Evolutionary conservation across 2,797 vertebrate species (phyloP), one percentile per base, ranked within the genome.

Genomic region (Amniataba percoides): DNA sequence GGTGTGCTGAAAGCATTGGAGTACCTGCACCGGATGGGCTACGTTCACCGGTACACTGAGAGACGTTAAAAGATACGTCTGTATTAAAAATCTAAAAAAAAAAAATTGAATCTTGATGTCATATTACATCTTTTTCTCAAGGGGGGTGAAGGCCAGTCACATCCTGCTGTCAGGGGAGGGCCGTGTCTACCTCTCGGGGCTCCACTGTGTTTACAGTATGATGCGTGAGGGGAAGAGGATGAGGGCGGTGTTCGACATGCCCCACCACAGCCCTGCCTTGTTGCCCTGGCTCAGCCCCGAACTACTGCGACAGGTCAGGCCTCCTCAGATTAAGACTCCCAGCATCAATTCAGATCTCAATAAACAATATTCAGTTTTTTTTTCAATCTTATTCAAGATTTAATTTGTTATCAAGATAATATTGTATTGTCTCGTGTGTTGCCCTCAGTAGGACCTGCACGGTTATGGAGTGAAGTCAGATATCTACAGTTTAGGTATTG

Each of bases 261-360:
- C 98, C 40, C 95, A 96, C 21, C 97, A 98, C 94, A 98, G 97
- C 91, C 97, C 97, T 1, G 94, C 97, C 0, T 94, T 98, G 82
- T 95, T 99, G 92, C 98, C 98, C 80, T 99, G 98, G 98, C 96
- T 99, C 88, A 99, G 98, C 92, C 98, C 98, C 13, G 98, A 99
- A 86, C 95, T 99, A 25, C 96, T 99, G 87, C 96, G 97, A 91
- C 98, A 99, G 97, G 98, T 98, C 93, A 88, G 95, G 23, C 58
- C 57, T 49, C 27, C 1, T 10, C 12, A 3, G 11, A 45, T 15
- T 45, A 10, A 43, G n/a, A 39, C 27, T 31, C 27, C 27, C 27
- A 31, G 27, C 8, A 19, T 0, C 6, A 15, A 8, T 10, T 3
- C 31, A 58, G 19, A 39, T 49, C n/a, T 65, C 36, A 40, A 19